Evolutionary conservation across 2,113 vertebrate genomes (phyloP).

Genomic region (Phalacrocorax aristotelis): DNA sequence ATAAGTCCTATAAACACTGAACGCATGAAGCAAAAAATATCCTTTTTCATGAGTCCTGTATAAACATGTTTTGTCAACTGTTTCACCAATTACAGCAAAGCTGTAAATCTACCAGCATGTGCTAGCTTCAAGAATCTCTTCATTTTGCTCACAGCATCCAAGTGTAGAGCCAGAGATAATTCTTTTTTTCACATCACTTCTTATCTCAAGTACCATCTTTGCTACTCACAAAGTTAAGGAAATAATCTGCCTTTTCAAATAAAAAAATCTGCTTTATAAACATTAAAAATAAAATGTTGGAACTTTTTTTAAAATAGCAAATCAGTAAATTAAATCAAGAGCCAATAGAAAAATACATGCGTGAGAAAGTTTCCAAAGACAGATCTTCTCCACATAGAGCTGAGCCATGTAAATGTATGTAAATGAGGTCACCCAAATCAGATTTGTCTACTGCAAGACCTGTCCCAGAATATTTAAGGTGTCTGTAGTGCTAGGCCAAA

Average conservation of each 20-base stretch:
- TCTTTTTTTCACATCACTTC: not conserved
- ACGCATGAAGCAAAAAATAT: not conserved
- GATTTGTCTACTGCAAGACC: not conserved
- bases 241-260: not conserved
- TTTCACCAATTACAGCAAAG: constrained; percentile 18
- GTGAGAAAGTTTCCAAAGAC: not conserved
- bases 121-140: constrained; percentile 11
- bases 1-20: not conserved
- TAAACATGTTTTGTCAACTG: constrained; percentile 15
- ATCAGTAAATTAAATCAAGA: not conserved
- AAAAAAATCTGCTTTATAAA: not conserved
- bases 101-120: constrained; percentile 26
- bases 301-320: not conserved
- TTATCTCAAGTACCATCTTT: not conserved
- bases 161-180: not conserved
- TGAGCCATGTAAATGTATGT: not conserved
- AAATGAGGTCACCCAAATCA: not conserved
- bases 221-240: not conserved
- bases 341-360: not conserved
- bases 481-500: not conserved
- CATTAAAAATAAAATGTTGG: not conserved
- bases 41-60: not conserved
- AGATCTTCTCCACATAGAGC: not conserved
- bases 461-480: not conserved
- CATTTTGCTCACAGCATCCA: constrained; percentile 13